phyloP scores from a whole-genome alignment of 2,797 vertebrate species.

The Helostoma temminkii region DNA sequence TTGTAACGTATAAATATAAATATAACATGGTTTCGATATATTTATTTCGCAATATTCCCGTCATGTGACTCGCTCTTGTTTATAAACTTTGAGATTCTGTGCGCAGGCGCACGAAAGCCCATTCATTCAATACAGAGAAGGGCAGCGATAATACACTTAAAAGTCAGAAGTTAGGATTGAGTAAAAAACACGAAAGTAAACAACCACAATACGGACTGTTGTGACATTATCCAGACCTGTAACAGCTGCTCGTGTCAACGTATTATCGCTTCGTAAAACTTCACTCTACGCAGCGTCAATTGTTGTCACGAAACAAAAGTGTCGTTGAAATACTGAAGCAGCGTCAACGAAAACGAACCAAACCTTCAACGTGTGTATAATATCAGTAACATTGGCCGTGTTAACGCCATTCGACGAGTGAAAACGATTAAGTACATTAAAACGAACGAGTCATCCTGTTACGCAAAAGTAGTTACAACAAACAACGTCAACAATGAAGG shows the following conservation, averaged over 20 bases:
- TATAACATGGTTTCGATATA: neutral
- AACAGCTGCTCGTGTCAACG: neutral
- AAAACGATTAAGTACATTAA: neutral
- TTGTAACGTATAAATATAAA: neutral
- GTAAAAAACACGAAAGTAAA: neutral
- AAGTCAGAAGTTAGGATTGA: neutral
- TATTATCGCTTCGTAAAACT: neutral
- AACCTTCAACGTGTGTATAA: fast-evolving
- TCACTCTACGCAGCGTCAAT: constrained; percentile 5
- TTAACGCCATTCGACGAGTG: fast-evolving
- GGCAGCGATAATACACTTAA: constrained; percentile 36
- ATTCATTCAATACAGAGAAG: constrained; percentile 92
- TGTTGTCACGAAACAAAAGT: constrained; percentile 50
- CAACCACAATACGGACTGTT: fast-evolving
- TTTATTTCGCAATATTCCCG: constrained; percentile 54
- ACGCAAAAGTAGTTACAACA: constrained; percentile 64
- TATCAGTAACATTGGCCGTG: fast-evolving
- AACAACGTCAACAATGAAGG: constrained; percentile 77
- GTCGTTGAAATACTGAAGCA: constrained; percentile 17
- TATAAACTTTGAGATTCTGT: constrained; percentile 84
- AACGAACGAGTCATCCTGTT: constrained; percentile 33
- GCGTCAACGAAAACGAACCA: constrained; percentile 42
- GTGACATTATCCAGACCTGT: fast-evolving
- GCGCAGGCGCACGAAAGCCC: constrained; percentile 91
- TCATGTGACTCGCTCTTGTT: constrained; percentile 93